Base-by-base conservation (phyloP, 2,797 vertebrate genomes). In the Hippocampus kuda region DNA sequence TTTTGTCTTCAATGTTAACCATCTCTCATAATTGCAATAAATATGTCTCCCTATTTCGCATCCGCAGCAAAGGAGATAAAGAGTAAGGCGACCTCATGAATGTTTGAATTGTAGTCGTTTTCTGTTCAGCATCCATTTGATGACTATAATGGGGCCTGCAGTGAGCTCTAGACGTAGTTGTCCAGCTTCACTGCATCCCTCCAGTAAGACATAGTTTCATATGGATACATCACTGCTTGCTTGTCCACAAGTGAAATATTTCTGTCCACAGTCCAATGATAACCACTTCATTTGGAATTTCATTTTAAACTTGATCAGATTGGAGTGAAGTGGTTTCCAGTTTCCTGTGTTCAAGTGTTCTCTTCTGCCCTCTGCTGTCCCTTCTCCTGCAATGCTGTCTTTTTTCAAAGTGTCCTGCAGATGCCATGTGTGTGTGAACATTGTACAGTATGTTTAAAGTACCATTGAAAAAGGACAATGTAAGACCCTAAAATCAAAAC, bases 1-100 rank as follows among this genome's bases (percentile, higher is more conserved):
- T 57, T 57, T 57, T 60, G 15, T 60, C 27, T 44, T 13, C 22
- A 4, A 44, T 59, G 20, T 56, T 22, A 1, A 20, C 53, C 16
- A 3, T 24, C 11, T 56, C 53, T 54, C 54, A 70, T 30, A 11
- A 73, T 38, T 62, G 5, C 49, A 30, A 67, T 18, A 5, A 1
- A 48, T 70, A 8, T 61, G 60, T 66, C 66, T 72, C 70, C 80
- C 73, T 22, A 64, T 64, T 26, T 83, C 68, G 22, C 70, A n/a
- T 59, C 77, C 22, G 46, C 87, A 92, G 90, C 79, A 90, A 89
- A 91, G 83, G 82, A 82, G 87, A 89, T 67, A 88, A 84, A 87
- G 89, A 88, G 90, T 92, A 87, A 90, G 89, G 30, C 71, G 68
- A 18, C 61, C 72, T 61, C 72, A 75, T 74, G 72, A 44, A 41